A percentile compares a stretch with the other conserved stretches of the same genome.
Evolutionary conservation across 1,140 invertebrate species (phyloP).

Genomic region (Drosophila lacertosa): DNA sequence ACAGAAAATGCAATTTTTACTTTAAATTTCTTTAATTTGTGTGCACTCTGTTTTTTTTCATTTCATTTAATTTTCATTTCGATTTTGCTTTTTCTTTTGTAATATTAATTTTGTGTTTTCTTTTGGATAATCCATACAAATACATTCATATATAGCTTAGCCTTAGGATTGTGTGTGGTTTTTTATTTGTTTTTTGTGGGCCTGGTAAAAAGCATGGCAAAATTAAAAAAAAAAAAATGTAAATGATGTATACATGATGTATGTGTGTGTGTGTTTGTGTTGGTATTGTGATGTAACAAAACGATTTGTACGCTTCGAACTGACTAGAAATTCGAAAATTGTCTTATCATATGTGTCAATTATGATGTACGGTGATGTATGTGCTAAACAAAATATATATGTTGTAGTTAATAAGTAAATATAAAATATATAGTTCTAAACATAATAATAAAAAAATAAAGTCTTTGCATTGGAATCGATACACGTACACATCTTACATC

Average conservation of each 20-base stretch:
- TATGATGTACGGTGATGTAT: constrained; percentile 11
- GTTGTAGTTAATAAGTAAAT: constrained; percentile 38
- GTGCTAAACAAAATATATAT: constrained; percentile 42
- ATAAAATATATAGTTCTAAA: constrained; percentile 44
- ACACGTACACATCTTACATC: constrained; percentile 25
- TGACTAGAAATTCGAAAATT: constrained; percentile 69
- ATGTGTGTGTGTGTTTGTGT: constrained; percentile 31
- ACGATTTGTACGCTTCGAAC: constrained; percentile 65
- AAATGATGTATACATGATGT: constrained; percentile 23
- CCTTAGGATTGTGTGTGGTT: constrained; percentile 53
- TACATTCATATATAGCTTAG: constrained; percentile 69
- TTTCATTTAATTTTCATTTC: constrained; percentile 7
- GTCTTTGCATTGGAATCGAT: constrained; percentile 72
- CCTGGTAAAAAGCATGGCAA: constrained; percentile 60
- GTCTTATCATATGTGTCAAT: constrained; percentile 41
- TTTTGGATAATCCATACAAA: constrained; percentile 69
- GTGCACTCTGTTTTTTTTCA: constrained; percentile 19
- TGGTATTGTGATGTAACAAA: constrained; percentile 54
- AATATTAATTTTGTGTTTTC: constrained; percentile 17
- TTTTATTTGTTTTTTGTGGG: constrained; percentile 22
- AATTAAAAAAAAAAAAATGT: constrained; percentile 47
- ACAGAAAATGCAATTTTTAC: constrained; percentile 33
- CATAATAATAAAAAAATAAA: constrained; percentile 50
- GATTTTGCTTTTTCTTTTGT: constrained; percentile 1
- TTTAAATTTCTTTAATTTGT: constrained; percentile 15